Conservation (phyloP, 2,888 invertebrate genomes). For the Athetis lepigone region DNA sequence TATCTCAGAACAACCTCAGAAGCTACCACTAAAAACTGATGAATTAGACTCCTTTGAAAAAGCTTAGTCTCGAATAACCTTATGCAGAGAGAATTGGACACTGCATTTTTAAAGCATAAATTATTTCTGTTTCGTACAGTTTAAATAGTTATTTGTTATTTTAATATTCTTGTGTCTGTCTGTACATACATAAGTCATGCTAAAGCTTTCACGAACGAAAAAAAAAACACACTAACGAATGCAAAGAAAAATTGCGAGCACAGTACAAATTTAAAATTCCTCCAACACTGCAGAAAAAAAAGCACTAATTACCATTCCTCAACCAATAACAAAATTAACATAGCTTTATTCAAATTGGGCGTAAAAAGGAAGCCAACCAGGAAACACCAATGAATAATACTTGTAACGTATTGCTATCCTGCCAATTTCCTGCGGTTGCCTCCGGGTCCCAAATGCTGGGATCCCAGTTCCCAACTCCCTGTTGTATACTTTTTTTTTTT, state of each 20-base stretch:
- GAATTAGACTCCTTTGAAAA: too few species aligned
- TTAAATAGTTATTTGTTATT: too few species aligned
- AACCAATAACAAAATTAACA: conserved; percentile 61
- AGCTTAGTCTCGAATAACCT: too few species aligned
- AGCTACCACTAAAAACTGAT: too few species aligned
- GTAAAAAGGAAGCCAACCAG: conserved; percentile 63
- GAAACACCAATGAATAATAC: conserved; percentile 71
- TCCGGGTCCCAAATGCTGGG: conserved; percentile 62
- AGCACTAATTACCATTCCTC: conserved; percentile 40
- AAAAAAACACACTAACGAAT: conserved; percentile 5
- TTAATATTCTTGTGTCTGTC: too few species aligned
- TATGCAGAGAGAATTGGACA: too few species aligned
- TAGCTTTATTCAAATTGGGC: conserved; percentile 60
- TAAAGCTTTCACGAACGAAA: background rate
- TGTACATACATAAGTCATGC: too few species aligned
- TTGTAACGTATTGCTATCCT: conserved; percentile 71
- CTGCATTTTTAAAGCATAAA: too few species aligned
- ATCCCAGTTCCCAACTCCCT: conserved; percentile 60
- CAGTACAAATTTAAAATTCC: conserved; percentile 43
- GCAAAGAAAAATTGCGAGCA: conserved; percentile 29
- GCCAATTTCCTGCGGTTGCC: conserved; percentile 70
- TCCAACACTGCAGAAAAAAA: conserved; percentile 12
- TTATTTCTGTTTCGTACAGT: too few species aligned
- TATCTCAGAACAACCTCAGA: too few species aligned
- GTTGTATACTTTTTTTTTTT: conserved; percentile 60